These are phyloP conservation scores for Lithophane leautieri DNA, from an alignment of 2,888 invertebrate genomes.

Conservation along the genomic window DNA sequence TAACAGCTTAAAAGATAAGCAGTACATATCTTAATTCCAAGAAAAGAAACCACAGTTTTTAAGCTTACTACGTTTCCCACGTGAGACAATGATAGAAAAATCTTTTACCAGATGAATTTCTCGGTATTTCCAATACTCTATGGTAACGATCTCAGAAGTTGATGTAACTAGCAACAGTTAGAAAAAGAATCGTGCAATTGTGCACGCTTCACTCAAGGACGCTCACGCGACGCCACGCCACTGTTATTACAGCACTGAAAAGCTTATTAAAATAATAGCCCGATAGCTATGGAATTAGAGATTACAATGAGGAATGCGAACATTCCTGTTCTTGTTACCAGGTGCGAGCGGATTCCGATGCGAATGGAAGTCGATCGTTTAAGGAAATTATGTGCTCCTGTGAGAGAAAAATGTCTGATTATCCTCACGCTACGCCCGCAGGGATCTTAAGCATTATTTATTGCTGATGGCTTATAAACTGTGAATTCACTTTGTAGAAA, in stretches of 20 bases:
- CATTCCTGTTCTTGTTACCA: conserved; percentile 76
- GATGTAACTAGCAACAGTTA: conserved; percentile 70
- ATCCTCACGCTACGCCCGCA: conserved; percentile 32
- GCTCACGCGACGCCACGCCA: conserved; percentile 76
- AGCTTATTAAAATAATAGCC: conserved; percentile 82
- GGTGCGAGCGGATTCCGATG: conserved; percentile 69
- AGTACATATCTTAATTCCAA: conserved; percentile 17
- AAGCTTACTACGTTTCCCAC: conserved; percentile 64
- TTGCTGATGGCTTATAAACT: conserved; percentile 32
- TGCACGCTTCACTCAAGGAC: conserved; percentile 83
- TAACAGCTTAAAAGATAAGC: conserved; percentile 25
- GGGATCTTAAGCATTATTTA: conserved; percentile 31
- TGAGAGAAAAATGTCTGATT: conserved; percentile 56
- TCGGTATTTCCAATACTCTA: conserved; percentile 69
- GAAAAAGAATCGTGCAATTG: conserved; percentile 80
- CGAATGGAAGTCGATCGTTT: conserved; percentile 64
- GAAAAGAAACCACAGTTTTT: conserved; percentile 44
- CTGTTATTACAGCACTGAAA: conserved; percentile 77
- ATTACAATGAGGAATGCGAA: conserved; percentile 80
- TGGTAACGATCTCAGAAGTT: conserved; percentile 69
- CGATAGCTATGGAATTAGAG: conserved; percentile 77
- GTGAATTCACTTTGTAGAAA: conserved; percentile 36
- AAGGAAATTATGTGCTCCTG: conserved; percentile 67
- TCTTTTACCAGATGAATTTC: conserved; percentile 64
- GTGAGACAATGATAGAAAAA: conserved; percentile 71